Percentiles rank a stretch among this genome's conserved stretches.
Evolutionary conservation across 1,140 invertebrate species (phyloP).

Genomic region (Drosophila ohnishii): DNA sequence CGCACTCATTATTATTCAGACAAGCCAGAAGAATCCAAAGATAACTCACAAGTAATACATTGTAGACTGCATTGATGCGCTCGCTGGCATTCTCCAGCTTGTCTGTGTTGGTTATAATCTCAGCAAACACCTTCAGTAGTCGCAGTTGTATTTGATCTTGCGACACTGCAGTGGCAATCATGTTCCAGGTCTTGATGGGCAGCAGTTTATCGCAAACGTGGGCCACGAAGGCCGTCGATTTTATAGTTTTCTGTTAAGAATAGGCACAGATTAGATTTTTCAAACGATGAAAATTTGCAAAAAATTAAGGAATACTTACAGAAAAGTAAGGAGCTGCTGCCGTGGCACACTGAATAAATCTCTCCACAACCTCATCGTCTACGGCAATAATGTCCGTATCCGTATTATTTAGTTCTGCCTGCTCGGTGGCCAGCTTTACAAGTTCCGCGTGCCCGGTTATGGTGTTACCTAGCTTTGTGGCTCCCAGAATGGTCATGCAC

Average conservation of each 20-base stretch:
- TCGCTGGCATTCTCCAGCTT: conserved; percentile 89
- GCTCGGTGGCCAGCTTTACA: conserved; percentile 91
- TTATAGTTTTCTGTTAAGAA: conserved; percentile 90
- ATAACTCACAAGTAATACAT: conserved; percentile 89
- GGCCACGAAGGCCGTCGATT: conserved; percentile 92
- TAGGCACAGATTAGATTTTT: conserved; percentile 52
- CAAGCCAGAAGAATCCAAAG: too few relatives aligned
- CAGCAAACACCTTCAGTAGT: conserved; percentile 93
- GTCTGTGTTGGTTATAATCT: conserved; percentile 90
- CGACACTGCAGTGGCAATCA: conserved; percentile 85
- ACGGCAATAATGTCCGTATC: conserved; percentile 91
- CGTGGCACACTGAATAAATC: conserved; percentile 92
- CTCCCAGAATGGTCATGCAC: conserved; percentile 93
- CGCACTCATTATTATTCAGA: not conserved
- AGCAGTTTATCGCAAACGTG: conserved; percentile 95
- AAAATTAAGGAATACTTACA: conserved; percentile 85
- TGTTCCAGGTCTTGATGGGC: conserved; percentile 85
- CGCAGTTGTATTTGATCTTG: conserved; percentile 90
- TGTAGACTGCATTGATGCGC: conserved; percentile 90
- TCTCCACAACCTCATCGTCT: conserved; percentile 90
- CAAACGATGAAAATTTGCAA: not conserved
- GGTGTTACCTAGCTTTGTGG: conserved; percentile 91
- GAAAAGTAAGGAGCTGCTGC: conserved; percentile 94
- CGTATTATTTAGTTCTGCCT: conserved; percentile 88
- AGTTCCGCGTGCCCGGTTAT: conserved; percentile 93